Base-by-base conservation (phyloP, 2,888 invertebrate species). In the Epiblema foenella region DNA sequence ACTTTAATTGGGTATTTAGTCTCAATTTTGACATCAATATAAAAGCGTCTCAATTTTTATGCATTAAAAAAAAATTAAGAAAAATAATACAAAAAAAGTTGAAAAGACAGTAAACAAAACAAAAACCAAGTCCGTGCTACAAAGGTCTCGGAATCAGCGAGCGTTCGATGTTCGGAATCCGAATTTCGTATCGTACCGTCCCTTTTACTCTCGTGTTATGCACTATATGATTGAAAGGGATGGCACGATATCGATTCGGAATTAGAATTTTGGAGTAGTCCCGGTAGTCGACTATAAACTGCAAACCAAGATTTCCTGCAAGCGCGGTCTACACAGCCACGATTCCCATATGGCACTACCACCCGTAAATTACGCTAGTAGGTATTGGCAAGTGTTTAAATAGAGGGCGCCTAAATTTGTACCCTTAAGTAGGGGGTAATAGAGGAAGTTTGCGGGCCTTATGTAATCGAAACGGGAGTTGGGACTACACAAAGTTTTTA, bases 311-410 rank as follows among this genome's bases (percentile, higher is more conserved):
- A 39, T 65, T 56, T 42, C 56, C 46, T 8, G 46, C n/a, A 65
- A 33, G 51, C 63, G 59, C 37, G 56, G 42, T 68, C 60, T 46
- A 77, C 77, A 75, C 81, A 79, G 78, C 78, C 76, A 74, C 75
- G 67, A 77, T 64, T 73, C 72, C 76, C 79, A 77, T 80, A 79
- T 74, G 81, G 84, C 86, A 89, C 89, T 87, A 39, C 56, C 82
- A 79, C 78, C 82, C 83, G 86, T 89, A 88, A 88, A 86, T 90
- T 89, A 88, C 86, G 83, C 81, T 81, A 81, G 82, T 85, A 86
- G 85, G 85, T 88, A 85, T 89, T 85, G 85, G 83, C 82, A 85
- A 76, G 78, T 88, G 87, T 88, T 89, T 89, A 87, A 88, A 88
- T 86, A 88, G 83, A 81, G 84, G 84, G 82, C 81, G 83, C 83